A percentile compares a stretch with the other conserved stretches of the same genome.
Conservation (phyloP, 2,888 invertebrate species). For the Siphlonurus alternatus region DNA sequence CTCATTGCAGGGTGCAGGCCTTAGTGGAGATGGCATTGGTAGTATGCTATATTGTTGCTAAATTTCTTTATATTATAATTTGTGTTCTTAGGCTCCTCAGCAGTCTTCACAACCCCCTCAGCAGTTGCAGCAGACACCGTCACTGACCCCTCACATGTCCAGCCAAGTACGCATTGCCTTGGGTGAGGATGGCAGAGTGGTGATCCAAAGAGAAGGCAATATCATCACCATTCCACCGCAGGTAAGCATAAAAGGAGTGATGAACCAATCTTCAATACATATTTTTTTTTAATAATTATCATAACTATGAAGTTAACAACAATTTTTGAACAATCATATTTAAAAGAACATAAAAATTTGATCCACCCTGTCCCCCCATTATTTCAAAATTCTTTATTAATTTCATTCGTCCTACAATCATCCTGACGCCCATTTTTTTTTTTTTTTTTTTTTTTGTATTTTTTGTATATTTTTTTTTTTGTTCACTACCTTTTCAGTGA, state of each 20-base stretch:
- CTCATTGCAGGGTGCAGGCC: too few relatives aligned
- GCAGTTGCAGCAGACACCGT: not conserved
- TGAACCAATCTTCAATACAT: not conserved
- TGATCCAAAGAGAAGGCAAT: slow-evolving; percentile 29
- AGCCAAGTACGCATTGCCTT: slow-evolving; percentile 37
- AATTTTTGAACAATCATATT: too few relatives aligned
- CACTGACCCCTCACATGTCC: not conserved
- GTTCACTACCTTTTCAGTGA: not conserved
- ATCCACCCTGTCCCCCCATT: too few relatives aligned
- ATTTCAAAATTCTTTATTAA: too few relatives aligned
- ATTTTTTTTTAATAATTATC: not conserved
- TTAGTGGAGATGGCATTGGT: too few relatives aligned
- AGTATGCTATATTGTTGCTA: not conserved
- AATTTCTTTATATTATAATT: not conserved
- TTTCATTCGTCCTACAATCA: too few relatives aligned
- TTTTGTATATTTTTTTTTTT: not conserved
- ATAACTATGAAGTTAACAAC: too few relatives aligned
- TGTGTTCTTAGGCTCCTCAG: not conserved
- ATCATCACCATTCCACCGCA: slow-evolving; percentile 4
- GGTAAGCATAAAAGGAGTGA: not conserved
- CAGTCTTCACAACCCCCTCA: not conserved
- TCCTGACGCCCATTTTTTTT: too few relatives aligned
- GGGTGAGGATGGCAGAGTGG: slow-evolving; percentile 47
- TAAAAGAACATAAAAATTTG: too few relatives aligned
- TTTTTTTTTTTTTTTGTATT: not conserved